Evolutionary conservation across 2,113 vertebrate genomes (phyloP).

Genomic region (Chlamydotis undulata): DNA sequence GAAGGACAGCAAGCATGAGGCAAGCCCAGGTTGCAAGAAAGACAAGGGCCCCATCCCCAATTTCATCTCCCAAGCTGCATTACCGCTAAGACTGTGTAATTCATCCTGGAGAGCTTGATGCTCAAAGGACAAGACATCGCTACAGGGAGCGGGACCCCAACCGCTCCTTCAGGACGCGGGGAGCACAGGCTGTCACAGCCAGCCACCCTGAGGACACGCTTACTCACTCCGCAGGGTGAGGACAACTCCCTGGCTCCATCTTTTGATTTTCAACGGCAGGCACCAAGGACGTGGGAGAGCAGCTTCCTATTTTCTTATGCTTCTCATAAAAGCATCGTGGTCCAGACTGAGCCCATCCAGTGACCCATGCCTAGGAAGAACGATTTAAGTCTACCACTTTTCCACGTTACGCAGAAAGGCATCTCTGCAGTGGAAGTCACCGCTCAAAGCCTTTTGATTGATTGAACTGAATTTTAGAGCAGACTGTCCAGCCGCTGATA

Average conservation of each 20-base stretch:
- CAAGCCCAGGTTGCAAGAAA: background rate
- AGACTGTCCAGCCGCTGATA: background rate
- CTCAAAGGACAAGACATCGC: background rate
- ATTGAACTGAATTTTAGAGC: background rate
- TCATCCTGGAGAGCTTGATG: background rate
- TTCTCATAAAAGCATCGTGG: background rate
- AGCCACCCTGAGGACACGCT: background rate
- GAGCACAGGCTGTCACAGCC: background rate
- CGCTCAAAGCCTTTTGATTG: background rate
- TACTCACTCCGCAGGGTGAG: background rate
- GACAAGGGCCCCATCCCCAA: background rate
- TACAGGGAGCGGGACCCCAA: accelerated
- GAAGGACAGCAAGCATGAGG: background rate
- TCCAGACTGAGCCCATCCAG: background rate
- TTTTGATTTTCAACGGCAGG: background rate
- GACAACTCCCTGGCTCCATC: background rate
- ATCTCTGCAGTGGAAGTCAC: background rate
- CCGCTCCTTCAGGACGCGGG: background rate
- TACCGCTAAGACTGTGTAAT: background rate
- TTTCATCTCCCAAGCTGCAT: background rate
- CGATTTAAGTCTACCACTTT: background rate
- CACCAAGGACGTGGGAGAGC: background rate
- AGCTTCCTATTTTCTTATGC: accelerated
- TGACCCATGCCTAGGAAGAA: background rate
- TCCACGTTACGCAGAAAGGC: accelerated